A percentile compares a stretch with the other conserved stretches of the same genome.
These are phyloP conservation scores for Hyalella azteca DNA, from an alignment of 2,888 invertebrate genomes.

Conservation along the genomic window DNA sequence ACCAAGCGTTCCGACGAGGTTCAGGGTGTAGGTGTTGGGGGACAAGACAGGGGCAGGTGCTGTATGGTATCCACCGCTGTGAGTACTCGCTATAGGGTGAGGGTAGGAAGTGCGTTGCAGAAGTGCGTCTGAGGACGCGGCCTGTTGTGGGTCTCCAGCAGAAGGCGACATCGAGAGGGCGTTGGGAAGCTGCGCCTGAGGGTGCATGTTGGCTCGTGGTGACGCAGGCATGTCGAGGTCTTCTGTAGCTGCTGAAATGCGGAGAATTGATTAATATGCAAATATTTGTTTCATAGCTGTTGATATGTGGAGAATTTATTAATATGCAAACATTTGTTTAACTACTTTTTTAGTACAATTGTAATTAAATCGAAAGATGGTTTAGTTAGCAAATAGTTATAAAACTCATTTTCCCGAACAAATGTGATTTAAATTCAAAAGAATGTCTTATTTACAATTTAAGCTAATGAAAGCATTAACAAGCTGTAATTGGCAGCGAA, in stretches of 20 bases:
- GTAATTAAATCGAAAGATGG: no score
- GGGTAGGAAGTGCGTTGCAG: background rate
- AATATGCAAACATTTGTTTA: no score
- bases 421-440: no score
- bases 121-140: background rate
- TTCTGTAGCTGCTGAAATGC: background rate
- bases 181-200: slow-evolving; percentile 5
- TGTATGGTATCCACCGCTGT: background rate
- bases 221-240: background rate
- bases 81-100: background rate
- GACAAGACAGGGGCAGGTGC: background rate
- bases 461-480: no score
- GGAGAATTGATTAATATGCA: background rate
- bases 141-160: background rate
- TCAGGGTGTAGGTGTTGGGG: slow-evolving; percentile 21
- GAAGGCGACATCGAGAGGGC: background rate
- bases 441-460: no score
- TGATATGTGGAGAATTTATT: no score
- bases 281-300: background rate
- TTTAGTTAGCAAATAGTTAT: no score
- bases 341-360: no score
- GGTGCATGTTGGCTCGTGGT: background rate
- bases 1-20: slow-evolving; percentile 23
- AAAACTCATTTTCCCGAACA: no score
- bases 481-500: no score